Base-by-base conservation (phyloP, 2,888 invertebrate species). In the Phaonia tiefii region DNA sequence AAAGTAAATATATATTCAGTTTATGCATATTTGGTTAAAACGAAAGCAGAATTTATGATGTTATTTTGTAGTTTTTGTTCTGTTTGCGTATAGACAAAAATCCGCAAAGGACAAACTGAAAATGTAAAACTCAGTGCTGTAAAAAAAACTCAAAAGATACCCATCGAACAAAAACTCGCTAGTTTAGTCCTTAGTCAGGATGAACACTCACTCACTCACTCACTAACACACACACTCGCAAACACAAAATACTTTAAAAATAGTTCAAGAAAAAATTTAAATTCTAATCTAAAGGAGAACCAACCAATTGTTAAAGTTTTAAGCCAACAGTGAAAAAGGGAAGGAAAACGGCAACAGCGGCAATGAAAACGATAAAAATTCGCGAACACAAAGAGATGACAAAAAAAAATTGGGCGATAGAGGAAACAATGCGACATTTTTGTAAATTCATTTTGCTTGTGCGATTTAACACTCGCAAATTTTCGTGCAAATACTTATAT, bases 381-480 rank as follows among this genome's bases (percentile, higher is more conserved):
- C 44, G 73, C 42, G 13, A 37, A 8, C 67, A 65, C n/a, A n/a
- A n/a, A n/a, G n/a, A n/a, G n/a, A n/a, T n/a, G n/a, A n/a, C n/a
- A n/a, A n/a, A n/a, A n/a, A 51, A 54, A 42, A 31, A 31, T 31
- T 31, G 3, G 8, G 8, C 31, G 31, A 31, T 3, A 66, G 60
- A 70, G 37, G 49, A 73, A 78, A 58, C 54, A 67, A 65, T 78
- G 81, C 81, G 81, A 81, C 81, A 81, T 78, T 81, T 63, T 81
- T 81, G 71, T 78, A 75, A 81, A 78, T 78, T 75, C 78, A 75
- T 81, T 78, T 78, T 69, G 63, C 72, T 78, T 78, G 67, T 60
- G 75, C 77, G 75, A 81, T 71, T n/a, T 72, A 60, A 81, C 81
- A 75, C 78, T 81, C 78, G 78, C 72, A 75, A 78, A 69, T 31